These are phyloP conservation scores for Nibea albiflora DNA, from an alignment of 2,113 vertebrate species.

Conservation along the genomic window DNA sequence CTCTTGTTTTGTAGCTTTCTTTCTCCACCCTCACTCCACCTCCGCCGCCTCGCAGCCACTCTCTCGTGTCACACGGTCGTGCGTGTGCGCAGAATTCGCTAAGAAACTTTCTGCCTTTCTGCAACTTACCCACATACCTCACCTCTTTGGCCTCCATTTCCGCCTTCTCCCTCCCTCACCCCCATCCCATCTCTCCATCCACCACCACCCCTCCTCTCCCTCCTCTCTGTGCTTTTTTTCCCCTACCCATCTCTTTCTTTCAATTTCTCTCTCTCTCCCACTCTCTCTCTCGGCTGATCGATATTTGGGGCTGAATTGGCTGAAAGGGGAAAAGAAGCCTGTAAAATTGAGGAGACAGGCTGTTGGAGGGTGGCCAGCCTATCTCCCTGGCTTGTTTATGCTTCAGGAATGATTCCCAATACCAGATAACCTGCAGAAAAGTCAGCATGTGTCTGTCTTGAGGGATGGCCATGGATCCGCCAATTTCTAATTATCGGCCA, in stretches of 20 bases:
- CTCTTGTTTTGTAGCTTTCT: background rate
- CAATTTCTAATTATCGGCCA: slow-evolving; percentile 78
- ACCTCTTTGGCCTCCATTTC: slow-evolving; percentile 74
- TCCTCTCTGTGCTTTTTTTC: slow-evolving; percentile 9
- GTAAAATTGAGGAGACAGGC: slow-evolving; percentile 81
- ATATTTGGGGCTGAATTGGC: slow-evolving; percentile 83
- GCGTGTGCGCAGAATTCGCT: slow-evolving; percentile 5
- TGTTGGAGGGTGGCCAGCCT: slow-evolving; percentile 77
- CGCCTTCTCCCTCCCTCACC: slow-evolving; percentile 33
- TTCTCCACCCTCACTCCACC: background rate
- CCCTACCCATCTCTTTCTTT: slow-evolving; percentile 53
- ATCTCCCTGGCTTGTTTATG: slow-evolving; percentile 81
- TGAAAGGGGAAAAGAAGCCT: slow-evolving; percentile 80
- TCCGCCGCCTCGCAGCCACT: background rate
- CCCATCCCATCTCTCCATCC: slow-evolving; percentile 53
- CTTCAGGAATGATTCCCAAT: slow-evolving; percentile 82
- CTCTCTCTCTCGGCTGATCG: slow-evolving; percentile 68
- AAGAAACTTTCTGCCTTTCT: slow-evolving; percentile 64
- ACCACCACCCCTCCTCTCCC: slow-evolving; percentile 34
- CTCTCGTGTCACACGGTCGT: background rate
- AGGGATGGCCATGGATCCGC: slow-evolving; percentile 73
- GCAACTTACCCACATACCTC: slow-evolving; percentile 60
- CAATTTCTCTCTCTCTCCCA: slow-evolving; percentile 33
- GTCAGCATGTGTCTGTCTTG: slow-evolving; percentile 82
- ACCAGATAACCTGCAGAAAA: slow-evolving; percentile 78